Conservation (phyloP, 2,888 invertebrate species). For the Ectemnius lituratus region DNA sequence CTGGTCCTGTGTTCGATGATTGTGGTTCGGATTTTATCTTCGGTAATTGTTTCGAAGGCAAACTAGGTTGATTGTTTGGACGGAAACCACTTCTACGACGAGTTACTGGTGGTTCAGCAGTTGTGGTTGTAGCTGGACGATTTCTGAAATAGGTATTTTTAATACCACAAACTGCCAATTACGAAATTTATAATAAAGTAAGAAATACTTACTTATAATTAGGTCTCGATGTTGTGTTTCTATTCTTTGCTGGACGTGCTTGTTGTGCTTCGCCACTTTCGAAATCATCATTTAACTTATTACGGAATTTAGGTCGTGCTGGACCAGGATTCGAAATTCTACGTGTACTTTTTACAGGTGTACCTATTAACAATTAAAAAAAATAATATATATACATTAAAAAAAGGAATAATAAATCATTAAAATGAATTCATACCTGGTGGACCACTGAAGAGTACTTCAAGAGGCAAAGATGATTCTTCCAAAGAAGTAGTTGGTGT, state of each 20-base stretch:
- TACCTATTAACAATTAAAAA: conserved; percentile 42
- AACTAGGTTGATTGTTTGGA: conserved; percentile 81
- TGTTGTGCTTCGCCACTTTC: conserved; percentile 63
- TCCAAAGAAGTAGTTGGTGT: conserved; percentile 82
- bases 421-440: conserved; percentile 69
- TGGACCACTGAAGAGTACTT: conserved; percentile 79
- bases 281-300: conserved; percentile 71
- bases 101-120: conserved; percentile 67
- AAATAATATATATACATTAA: background rate
- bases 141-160: conserved; percentile 33
- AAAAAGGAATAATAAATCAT: background rate
- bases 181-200: no score
- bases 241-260: conserved; percentile 67
- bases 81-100: conserved; percentile 83
- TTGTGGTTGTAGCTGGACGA: conserved; percentile 68
- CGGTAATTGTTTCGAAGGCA: conserved; percentile 73
- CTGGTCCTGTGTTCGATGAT: conserved; percentile 79
- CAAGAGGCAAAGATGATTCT: conserved; percentile 80
- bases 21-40: conserved; percentile 57
- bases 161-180: background rate
- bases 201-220: conserved; percentile 76
- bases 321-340: conserved; percentile 59
- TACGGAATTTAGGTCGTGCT: conserved; percentile 72
- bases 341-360: conserved; percentile 66
- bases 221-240: conserved; percentile 73